phyloP scores from a whole-genome alignment of 2,113 vertebrate genomes.

The Callithrix jacchus region DNA sequence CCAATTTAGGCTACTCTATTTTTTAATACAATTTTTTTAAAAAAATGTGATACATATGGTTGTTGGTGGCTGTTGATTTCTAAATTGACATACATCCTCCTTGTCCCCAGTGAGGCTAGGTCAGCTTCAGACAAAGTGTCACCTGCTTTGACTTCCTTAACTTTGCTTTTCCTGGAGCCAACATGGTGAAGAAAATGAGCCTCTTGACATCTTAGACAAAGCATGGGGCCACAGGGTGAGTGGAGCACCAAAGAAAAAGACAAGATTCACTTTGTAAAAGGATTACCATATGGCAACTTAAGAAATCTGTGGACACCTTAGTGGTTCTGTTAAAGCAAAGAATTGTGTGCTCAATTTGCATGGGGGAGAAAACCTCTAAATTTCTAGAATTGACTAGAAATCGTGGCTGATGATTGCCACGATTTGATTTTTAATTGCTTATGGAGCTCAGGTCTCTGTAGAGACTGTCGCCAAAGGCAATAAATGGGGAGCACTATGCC shows the following conservation, averaged over 20 bases:
- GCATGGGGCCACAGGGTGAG: accelerated
- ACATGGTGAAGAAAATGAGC: background rate
- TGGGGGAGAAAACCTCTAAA: background rate
- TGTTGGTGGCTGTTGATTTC: background rate
- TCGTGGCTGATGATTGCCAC: background rate
- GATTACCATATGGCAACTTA: background rate
- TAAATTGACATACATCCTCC: background rate
- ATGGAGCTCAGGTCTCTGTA: background rate
- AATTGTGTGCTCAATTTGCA: background rate
- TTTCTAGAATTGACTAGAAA: background rate
- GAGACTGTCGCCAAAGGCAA: background rate
- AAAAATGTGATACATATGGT: background rate
- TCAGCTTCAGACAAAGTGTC: background rate
- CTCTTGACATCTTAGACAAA: background rate
- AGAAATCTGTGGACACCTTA: background rate
- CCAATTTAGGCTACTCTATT: background rate
- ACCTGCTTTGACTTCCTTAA: background rate
- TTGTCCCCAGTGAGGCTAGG: background rate
- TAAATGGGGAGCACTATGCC: background rate
- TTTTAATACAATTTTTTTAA: background rate
- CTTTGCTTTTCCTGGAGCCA: background rate
- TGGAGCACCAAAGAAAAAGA: background rate
- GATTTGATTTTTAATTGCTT: background rate
- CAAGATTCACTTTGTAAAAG: background rate
- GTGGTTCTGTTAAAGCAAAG: background rate